Evolutionary conservation across 2,797 vertebrate genomes (phyloP).

Genomic region (Chrysocyon brachyurus): DNA sequence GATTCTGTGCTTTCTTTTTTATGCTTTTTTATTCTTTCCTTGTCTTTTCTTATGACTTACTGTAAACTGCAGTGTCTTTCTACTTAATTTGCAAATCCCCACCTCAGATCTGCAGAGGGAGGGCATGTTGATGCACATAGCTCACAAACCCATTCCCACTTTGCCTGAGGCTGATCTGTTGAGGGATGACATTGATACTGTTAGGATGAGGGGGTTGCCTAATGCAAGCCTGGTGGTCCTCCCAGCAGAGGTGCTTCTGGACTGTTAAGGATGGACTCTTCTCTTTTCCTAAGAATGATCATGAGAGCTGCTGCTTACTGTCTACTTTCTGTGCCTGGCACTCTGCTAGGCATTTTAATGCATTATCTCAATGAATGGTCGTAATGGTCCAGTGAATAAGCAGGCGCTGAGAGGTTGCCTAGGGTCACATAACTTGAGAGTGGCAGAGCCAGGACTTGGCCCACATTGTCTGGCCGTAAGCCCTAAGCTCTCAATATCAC

Average conservation of each 20-base stretch:
- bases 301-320: background rate
- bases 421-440: conserved; percentile 26
- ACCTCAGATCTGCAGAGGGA: background rate
- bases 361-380: background rate
- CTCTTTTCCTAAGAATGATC: background rate
- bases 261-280: background rate
- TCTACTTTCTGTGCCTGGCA: background rate
- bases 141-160: background rate
- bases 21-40: background rate
- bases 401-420: background rate
- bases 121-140: background rate
- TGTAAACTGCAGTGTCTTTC: background rate
- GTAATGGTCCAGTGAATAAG: background rate
- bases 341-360: background rate
- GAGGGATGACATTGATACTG: background rate
- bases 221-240: background rate
- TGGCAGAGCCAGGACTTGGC: conserved; percentile 1
- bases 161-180: background rate
- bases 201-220: background rate
- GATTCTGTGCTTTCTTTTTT: background rate
- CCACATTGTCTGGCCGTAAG: conserved; percentile 27
- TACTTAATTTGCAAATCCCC: background rate
- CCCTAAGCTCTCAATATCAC: background rate
- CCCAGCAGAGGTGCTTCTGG: background rate
- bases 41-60: background rate